Base-by-base conservation (phyloP, 2,888 invertebrate species). In the Empis stercorea region DNA sequence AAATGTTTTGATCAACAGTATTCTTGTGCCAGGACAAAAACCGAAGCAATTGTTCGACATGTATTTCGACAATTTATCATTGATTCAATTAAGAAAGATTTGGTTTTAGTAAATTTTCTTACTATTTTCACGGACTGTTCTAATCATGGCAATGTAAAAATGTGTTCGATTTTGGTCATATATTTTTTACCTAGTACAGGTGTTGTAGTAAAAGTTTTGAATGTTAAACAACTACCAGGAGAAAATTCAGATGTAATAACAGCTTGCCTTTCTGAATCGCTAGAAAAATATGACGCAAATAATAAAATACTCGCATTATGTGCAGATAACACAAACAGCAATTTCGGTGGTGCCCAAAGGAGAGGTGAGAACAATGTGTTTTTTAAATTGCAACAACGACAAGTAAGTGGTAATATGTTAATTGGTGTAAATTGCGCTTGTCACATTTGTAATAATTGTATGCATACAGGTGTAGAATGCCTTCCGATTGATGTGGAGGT, bases 171-270 rank as follows among this genome's bases (percentile, higher is more conserved):
- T 30, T 44, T 53, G 36, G 43, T 47, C 13, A 15, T 47, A 30
- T 53, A 46, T 45, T 54, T 51, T 30, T 32, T 48, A 34, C 51
- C 51, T 7, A 46, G 51, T 27, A 48, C 46, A 45, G 49, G 48
- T 49, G 37, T 48, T 43, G 45, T 49, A 30, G 48, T 52, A 2
- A 49, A 51, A 48, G 50, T 52, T 47, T 48, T 54, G 27, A 36
- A 47, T 44, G 43, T 47, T 30, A 44, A 47, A 16, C 36, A 48
- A 44, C 30, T 52, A 20, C 43, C 43, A 32, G 48, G 47, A 39
- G 51, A 53, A 50, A 48, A 44, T 14, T 51, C 45, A 16, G 47
- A 52, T 38, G 45, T 46, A 30, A 47, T 27, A 27, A 7, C 23
- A 7, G 23, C 7, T 9, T 27, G 23, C 23, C 23, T 27, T 27